Evolutionary conservation across 1,140 invertebrate species (phyloP), one percentile per base, ranked within the genome.

Genomic region (Rhagoletis zephyria): DNA sequence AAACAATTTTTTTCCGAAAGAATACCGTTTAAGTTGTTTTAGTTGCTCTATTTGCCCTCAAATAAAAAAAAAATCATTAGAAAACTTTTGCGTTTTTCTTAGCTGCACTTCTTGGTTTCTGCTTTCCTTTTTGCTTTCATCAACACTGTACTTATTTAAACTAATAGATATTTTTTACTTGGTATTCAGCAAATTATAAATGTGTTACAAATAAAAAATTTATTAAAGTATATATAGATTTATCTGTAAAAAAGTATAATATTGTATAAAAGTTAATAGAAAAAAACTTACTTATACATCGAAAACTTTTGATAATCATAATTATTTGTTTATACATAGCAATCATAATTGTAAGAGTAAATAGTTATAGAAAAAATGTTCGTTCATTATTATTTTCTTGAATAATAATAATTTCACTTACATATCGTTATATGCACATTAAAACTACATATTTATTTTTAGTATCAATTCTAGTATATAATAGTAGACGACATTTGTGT

Each of bases 211-310:
- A 81, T 4, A 81, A 81, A 51, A 65, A 42, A 67, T 42, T 10
- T 2, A 14, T 9, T 3, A 10, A 56, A 81, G 48, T 6, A 81
- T 19, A 51, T 2, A 81, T 56, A 30, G 30, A 3, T 56, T 56
- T 56, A 56, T 30, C 30, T 30, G 30, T n/a, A 19, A 81, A 19
- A 30, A 81, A 19, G 51, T n/a, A n/a, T 81, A 81, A 56, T 56
- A 56, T 81, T 19, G 74, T 81, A 56, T 81, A 81, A 81, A 81
- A 81, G 48, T 56, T 56, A 81, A 77, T 81, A 81, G 74, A 81
- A 51, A 56, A 74, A 81, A n/a, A 16, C 48, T 81, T 81, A 81
- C 45, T 81, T 81, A 81, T n/a, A 81, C 48, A 51, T 42, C 74
- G 16, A 45, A 74, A 16, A 12, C 4, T 45, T 45, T 74, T 14